These are phyloP conservation scores for Scrobipalpa costella DNA, from an alignment of 2,888 invertebrate species.

Conservation along the genomic window DNA sequence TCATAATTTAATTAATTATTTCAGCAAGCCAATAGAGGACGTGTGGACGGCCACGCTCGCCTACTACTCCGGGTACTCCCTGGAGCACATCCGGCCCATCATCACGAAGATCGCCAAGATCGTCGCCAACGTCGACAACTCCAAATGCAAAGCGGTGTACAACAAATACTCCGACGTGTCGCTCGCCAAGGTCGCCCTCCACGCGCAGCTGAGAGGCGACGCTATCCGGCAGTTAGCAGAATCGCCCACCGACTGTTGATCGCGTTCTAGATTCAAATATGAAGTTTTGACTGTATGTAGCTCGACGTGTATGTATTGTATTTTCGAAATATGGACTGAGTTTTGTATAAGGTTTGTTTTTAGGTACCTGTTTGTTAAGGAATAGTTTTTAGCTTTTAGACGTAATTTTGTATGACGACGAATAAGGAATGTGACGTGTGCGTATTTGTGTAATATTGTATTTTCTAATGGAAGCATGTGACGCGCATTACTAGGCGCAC, in stretches of 20 bases:
- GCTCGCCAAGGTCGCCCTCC: constrained; percentile 83
- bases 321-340: constrained; percentile 45
- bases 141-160: constrained; percentile 86
- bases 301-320: constrained; percentile 5
- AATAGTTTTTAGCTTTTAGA: constrained; percentile 56
- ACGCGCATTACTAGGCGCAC: constrained; percentile 32
- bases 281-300: constrained; percentile 12
- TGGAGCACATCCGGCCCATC: constrained; percentile 85
- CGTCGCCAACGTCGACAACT: constrained; percentile 84
- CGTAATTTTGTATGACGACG: constrained; percentile 51
- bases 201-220: constrained; percentile 82
- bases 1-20: no score
- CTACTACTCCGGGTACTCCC: constrained; percentile 88
- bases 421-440: constrained; percentile 35
- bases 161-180: constrained; percentile 83
- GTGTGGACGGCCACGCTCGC: constrained; percentile 88
- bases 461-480: constrained; percentile 32
- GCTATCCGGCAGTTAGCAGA: constrained; percentile 55
- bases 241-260: constrained; percentile 28
- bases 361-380: constrained; percentile 62
- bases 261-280: background rate
- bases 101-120: constrained; percentile 85
- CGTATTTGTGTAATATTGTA: constrained; percentile 29
- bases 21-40: constrained; percentile 65
- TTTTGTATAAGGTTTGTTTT: constrained; percentile 54